Evolutionary conservation across 1,140 invertebrate genomes (phyloP).

Genomic region (Anadara kagoshimensis): DNA sequence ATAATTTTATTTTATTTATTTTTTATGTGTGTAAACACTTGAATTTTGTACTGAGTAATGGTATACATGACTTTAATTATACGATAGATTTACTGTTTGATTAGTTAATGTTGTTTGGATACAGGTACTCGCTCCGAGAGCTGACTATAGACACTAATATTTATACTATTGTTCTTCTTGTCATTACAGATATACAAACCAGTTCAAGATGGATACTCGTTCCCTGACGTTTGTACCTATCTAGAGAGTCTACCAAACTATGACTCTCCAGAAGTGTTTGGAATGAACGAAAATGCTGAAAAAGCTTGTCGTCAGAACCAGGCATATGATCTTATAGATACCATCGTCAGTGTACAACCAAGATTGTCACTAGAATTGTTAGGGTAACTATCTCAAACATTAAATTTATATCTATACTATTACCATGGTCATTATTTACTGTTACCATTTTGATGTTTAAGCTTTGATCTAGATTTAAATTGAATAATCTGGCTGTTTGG

Average conservation of each 20-base stretch:
- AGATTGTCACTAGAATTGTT: slow-evolving; percentile 55
- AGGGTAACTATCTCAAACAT: slow-evolving; percentile 46
- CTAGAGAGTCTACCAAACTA: slow-evolving; percentile 84
- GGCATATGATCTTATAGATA: slow-evolving; percentile 65
- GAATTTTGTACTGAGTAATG: too few species aligned
- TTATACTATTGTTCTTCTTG: neutral
- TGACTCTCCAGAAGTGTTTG: slow-evolving; percentile 90
- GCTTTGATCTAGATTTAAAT: too few species aligned
- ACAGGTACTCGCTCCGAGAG: too few species aligned
- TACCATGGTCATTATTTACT: too few species aligned
- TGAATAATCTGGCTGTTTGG: too few species aligned
- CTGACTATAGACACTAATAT: too few species aligned
- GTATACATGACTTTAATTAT: too few species aligned
- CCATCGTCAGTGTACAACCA: slow-evolving; percentile 70
- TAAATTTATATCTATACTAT: neutral
- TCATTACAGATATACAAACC: slow-evolving; percentile 64
- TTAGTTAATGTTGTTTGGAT: too few species aligned
- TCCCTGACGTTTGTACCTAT: slow-evolving; percentile 76
- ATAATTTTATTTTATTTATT: too few species aligned
- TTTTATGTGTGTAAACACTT: too few species aligned
- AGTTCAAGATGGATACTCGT: slow-evolving; percentile 73
- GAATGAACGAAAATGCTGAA: slow-evolving; percentile 93
- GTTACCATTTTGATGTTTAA: too few species aligned
- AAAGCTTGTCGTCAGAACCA: slow-evolving; percentile 82
- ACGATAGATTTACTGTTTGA: too few species aligned